A percentile compares a stretch with the other conserved stretches of the same genome.
These are phyloP conservation scores for Spongilla lacustris DNA, from an alignment of 37 sponge, comb jelly and placozoan genomes.

Conservation along the genomic window DNA sequence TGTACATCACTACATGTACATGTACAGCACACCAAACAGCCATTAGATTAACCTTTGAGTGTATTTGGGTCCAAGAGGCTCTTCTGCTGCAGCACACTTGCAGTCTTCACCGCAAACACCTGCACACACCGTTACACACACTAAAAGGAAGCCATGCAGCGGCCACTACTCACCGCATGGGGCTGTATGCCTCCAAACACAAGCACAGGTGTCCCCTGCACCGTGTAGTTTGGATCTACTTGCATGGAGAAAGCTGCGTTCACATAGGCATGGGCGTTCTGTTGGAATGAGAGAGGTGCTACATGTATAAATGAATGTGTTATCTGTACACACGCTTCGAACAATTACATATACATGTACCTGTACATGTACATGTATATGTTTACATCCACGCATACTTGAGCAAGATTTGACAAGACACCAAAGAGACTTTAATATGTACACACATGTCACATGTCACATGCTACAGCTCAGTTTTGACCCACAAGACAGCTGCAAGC, in stretches of 20 bases:
- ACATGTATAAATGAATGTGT: no score
- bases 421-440: no score
- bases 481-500: no score
- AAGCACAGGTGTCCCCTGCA: slow-evolving; percentile 33
- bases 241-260: slow-evolving; percentile 73
- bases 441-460: no score
- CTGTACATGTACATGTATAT: neutral
- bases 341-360: neutral
- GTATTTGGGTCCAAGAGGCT: slow-evolving; percentile 43
- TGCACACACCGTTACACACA: no score
- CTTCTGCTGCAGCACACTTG: slow-evolving; percentile 39
- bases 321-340: no score
- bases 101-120: slow-evolving; percentile 61
- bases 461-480: no score
- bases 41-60: slow-evolving; percentile 60
- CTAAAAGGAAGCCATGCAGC: no score
- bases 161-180: slow-evolving; percentile 76
- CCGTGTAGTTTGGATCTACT: slow-evolving; percentile 35
- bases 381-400: no score
- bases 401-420: neutral
- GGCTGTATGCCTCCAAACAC: slow-evolving; percentile 75
- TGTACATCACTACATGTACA: no score
- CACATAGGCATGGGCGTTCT: slow-evolving; percentile 85
- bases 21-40: no score
- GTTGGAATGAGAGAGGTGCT: neutral